Percentiles rank a stretch among this genome's conserved stretches.
Conservation (phyloP, 2,113 vertebrate species). For the Ahaetulla prasina region DNA sequence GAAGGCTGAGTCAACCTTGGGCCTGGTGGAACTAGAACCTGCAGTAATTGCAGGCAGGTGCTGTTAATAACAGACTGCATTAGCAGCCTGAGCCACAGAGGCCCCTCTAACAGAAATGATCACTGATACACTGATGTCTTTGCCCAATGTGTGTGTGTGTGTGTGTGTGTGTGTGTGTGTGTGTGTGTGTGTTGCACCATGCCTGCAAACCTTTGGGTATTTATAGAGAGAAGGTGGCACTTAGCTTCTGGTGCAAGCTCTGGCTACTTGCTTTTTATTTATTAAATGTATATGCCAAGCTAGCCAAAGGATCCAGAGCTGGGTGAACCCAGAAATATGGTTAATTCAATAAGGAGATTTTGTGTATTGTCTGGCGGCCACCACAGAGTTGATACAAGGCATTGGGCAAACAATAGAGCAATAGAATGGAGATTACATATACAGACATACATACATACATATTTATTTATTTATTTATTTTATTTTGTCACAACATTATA, state of each 20-base stretch:
- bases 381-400: neutral
- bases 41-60: too few species aligned
- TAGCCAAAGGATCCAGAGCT: neutral
- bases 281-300: neutral
- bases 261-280: neutral
- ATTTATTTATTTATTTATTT: too few species aligned
- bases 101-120: neutral
- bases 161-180: neutral
- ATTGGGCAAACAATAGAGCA: neutral
- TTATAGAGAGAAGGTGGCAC: neutral
- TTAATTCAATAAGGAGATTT: neutral
- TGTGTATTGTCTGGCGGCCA: neutral
- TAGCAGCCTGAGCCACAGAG: too few species aligned
- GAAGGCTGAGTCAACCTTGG: too few species aligned
- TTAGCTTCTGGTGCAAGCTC: neutral
- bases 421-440: neutral
- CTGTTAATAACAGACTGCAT: too few species aligned
- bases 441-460: too few species aligned
- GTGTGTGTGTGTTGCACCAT: neutral
- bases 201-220: neutral
- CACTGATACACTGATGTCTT: neutral
- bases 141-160: neutral
- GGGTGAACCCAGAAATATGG: neutral
- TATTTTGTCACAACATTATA: too few species aligned
- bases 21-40: too few species aligned